Percentiles rank a stretch among this genome's conserved stretches.
phyloP scores from a whole-genome alignment of 2,888 invertebrate genomes.

The Ophion costatus region DNA sequence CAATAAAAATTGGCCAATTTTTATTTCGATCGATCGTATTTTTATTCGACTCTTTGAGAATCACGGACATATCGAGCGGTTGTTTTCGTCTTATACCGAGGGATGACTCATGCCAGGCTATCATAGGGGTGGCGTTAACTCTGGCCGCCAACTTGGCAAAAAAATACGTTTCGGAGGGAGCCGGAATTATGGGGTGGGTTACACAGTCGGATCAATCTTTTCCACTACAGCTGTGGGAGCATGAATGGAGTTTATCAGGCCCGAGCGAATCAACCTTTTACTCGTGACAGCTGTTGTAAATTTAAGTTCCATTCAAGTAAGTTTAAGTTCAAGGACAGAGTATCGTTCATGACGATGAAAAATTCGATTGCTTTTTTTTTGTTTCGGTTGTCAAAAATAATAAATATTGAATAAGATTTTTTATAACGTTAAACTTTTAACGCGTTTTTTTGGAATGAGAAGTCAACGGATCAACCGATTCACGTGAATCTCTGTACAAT shows the following conservation, averaged over 20 bases:
- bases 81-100: constrained; percentile 67
- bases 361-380: too few relatives aligned
- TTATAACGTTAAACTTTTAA: too few relatives aligned
- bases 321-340: background rate
- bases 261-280: background rate
- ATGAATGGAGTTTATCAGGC: background rate
- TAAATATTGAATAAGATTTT: too few relatives aligned
- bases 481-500: too few relatives aligned
- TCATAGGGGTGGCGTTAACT: constrained; percentile 35
- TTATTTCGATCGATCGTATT: background rate
- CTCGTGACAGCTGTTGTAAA: background rate
- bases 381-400: too few relatives aligned
- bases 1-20: too few relatives aligned
- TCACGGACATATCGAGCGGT: background rate
- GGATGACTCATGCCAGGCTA: constrained; percentile 76
- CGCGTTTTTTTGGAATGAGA: too few relatives aligned
- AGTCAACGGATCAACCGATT: too few relatives aligned
- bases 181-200: background rate
- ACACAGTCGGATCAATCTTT: constrained; percentile 4
- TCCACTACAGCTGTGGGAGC: background rate
- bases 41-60: background rate
- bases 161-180: constrained; percentile 9
- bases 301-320: background rate
- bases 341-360: background rate
- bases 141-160: constrained; percentile 5